A percentile compares a stretch with the other conserved stretches of the same genome.
phyloP scores from a whole-genome alignment of 2,888 invertebrate genomes.

The Protonemura montana region DNA sequence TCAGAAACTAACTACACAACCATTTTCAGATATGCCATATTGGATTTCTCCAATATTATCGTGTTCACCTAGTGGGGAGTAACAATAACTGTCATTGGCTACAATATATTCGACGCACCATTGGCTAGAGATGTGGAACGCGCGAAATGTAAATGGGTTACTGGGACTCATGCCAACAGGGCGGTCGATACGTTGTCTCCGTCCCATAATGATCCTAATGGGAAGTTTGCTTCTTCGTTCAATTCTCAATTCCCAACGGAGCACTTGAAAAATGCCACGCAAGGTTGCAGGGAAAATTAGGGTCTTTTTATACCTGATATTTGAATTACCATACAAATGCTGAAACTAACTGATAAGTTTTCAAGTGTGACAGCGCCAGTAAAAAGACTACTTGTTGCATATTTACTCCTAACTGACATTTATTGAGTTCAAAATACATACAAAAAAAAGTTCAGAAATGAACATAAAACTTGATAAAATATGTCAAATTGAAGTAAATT shows the following conservation, averaged over 20 bases:
- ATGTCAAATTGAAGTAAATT: too few relatives aligned
- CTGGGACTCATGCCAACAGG: not conserved
- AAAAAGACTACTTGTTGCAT: not conserved
- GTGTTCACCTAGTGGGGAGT: conserved; percentile 7
- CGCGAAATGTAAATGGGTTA: conserved; percentile 17
- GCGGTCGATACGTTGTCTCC: not conserved
- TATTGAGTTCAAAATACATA: too few relatives aligned
- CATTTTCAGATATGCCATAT: conserved; percentile 46
- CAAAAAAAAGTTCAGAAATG: too few relatives aligned
- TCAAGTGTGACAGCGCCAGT: not conserved
- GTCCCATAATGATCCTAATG: not conserved
- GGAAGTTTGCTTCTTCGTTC: not conserved
- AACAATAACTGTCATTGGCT: conserved; percentile 22
- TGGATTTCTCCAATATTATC: conserved; percentile 41
- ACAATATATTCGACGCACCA: not conserved
- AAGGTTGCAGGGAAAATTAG: conserved; percentile 31
- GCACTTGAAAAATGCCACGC: not conserved
- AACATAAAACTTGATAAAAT: too few relatives aligned
- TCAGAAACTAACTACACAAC: conserved; percentile 43
- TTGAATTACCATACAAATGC: too few relatives aligned
- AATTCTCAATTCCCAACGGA: not conserved
- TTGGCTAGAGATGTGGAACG: not conserved
- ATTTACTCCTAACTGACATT: not conserved
- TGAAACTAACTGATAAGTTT: too few relatives aligned
- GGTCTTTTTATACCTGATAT: not conserved